These are phyloP conservation scores for Cataglyphis livida DNA, from an alignment of 2,888 invertebrate genomes.

Conservation along the genomic window DNA sequence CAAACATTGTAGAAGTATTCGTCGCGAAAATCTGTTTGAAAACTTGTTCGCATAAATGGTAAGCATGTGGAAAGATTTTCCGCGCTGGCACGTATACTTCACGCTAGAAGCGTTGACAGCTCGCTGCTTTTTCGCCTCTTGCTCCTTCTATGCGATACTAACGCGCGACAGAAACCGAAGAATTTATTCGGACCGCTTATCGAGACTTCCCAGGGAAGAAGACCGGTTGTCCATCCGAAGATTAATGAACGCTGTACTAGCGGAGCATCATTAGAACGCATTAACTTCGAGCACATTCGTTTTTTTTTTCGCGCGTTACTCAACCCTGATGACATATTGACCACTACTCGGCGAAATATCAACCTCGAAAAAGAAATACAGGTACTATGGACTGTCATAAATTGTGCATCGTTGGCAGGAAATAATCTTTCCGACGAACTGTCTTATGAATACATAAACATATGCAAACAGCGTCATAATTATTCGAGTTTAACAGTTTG, in stretches of 20 bases:
- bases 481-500: constrained; percentile 1
- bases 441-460: background rate
- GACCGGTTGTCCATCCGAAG: constrained; percentile 69
- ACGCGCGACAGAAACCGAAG: constrained; percentile 45
- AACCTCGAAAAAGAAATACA: constrained; percentile 23
- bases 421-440: constrained; percentile 15
- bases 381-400: background rate
- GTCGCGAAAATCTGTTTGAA: constrained; percentile 11
- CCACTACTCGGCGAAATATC: constrained; percentile 58
- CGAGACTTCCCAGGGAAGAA: constrained; percentile 53
- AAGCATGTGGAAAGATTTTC: constrained; percentile 21
- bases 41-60: constrained; percentile 19
- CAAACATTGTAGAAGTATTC: background rate
- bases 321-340: constrained; percentile 70
- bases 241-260: constrained; percentile 69
- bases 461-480: background rate
- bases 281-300: constrained; percentile 63
- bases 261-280: constrained; percentile 73
- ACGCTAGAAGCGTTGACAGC: constrained; percentile 18
- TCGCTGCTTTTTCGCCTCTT: background rate
- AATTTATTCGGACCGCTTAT: constrained; percentile 48
- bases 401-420: background rate
- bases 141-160: constrained; percentile 23
- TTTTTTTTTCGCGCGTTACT: constrained; percentile 19
- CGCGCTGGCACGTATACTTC: constrained; percentile 43